Evolutionary conservation across 1,140 invertebrate species (phyloP), one percentile per base, ranked within the genome.

Genomic region (Dinothrombium tinctorium): DNA sequence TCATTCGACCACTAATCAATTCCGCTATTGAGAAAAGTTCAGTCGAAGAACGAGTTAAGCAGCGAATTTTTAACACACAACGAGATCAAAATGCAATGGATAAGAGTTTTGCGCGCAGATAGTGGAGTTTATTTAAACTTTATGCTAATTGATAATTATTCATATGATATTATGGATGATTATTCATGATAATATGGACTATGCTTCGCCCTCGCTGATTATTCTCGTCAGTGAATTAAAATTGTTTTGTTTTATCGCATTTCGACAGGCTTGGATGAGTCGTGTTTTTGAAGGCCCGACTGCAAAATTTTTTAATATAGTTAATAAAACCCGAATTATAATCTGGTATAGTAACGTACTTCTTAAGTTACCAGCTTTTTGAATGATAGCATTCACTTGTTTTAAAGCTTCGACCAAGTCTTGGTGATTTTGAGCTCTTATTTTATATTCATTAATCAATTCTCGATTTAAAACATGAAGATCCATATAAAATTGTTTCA

Each of bases 301-400:
- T 78, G 14, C 8, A 36, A 21, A 47, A 11, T 23, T 36, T 42
- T 44, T 40, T 44, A 1, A 41, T 20, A 31, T 24, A 47, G 2
- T 22, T 25, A 7, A 35, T 22, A 31, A 21, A 15, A 20, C 11
- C n/a, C 14, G 19, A 20, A 47, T 31, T 20, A 42, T n/a, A 31
- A 17, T 21, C 14, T 37, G 19, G 20, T 15, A 32, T 12, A 14
- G 19, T 60, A 84, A 36, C 33, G 20, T 9, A 36, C 33, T 17
- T 21, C 82, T 77, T 69, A 89, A 62, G 56, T 76, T 64, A 3
- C 78, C 73, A 14, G 74, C 73, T 51, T 73, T 73, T 53, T 89
- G 80, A 42, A 89, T 72, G 33, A 79, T 74, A 20, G 70, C 66
- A 54, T 92, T 86, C n/a, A 92, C 66, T 47, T 71, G 67, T 56